A percentile compares a stretch with the other conserved stretches of the same genome.
These are phyloP conservation scores for Dorcus hopei DNA, from an alignment of 2,888 invertebrate genomes.

Conservation along the genomic window DNA sequence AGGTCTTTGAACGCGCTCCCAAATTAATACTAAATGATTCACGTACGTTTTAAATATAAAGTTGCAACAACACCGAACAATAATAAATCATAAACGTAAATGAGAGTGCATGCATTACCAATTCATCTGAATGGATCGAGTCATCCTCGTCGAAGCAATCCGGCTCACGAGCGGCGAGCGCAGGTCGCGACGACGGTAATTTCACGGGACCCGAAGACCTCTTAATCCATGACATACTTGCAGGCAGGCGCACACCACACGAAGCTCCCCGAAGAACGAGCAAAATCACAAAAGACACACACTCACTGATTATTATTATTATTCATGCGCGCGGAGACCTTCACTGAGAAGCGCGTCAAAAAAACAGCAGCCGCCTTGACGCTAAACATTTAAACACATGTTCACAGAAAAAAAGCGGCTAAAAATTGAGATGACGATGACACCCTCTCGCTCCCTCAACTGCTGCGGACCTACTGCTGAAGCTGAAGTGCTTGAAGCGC, in stretches of 20 bases:
- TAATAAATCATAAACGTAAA: too few species aligned
- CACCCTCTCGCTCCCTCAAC: not conserved
- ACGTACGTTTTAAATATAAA: too few species aligned
- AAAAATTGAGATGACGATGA: constrained; percentile 2
- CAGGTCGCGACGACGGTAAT: not conserved
- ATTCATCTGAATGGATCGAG: constrained; percentile 16
- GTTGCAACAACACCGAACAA: too few species aligned
- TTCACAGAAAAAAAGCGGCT: constrained; percentile 5
- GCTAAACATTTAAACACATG: constrained; percentile 14
- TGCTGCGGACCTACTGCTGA: not conserved
- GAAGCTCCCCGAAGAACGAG: constrained; percentile 1
- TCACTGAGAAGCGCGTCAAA: not conserved
- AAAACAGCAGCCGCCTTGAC: not conserved
- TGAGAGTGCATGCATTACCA: not conserved
- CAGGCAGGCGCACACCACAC: not conserved
- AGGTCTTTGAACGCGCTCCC: too few species aligned
- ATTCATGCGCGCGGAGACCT: not conserved
- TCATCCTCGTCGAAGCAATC: constrained; percentile 11
- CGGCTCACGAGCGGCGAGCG: not conserved
- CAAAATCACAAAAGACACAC: constrained; percentile 2
- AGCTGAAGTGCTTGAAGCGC: not conserved
- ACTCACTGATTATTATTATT: not conserved
- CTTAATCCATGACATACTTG: constrained; percentile 21
- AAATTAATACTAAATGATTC: too few species aligned
- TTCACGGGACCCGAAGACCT: constrained; percentile 18